These are phyloP conservation scores for Actenoides hombroni DNA, from an alignment of 2,113 vertebrate species.

Conservation along the genomic window DNA sequence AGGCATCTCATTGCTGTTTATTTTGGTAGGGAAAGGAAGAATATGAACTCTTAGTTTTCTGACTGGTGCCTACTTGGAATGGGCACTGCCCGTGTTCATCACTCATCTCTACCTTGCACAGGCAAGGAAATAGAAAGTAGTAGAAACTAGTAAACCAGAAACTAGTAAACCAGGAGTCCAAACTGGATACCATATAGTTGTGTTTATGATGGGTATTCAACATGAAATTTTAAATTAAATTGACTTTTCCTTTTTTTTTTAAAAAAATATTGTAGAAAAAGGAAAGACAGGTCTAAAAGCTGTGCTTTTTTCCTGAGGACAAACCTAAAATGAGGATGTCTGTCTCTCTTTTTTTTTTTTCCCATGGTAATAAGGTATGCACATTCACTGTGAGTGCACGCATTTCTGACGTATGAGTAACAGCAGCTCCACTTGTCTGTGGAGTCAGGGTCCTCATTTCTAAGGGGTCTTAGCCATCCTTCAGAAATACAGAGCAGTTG, in stretches of 20 bases:
- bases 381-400: neutral
- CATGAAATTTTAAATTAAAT: neutral
- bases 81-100: neutral
- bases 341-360: neutral
- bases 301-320: neutral
- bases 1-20: neutral
- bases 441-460: neutral
- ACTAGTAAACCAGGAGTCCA: neutral
- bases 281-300: neutral
- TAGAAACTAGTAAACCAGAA: neutral
- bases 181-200: neutral
- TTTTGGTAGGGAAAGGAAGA: neutral
- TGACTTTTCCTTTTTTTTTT: rapidly evolving
- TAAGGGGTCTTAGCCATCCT: neutral
- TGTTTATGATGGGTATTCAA: neutral
- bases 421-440: neutral
- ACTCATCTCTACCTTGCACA: neutral
- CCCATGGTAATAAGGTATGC: neutral
- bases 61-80: neutral
- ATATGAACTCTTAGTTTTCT: neutral
- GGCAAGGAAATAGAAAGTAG: neutral
- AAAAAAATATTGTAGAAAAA: neutral
- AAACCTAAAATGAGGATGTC: neutral
- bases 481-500: neutral
- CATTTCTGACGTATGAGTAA: neutral